phyloP scores from a whole-genome alignment of 2,888 invertebrate species.

The Brachypterus glaber region DNA sequence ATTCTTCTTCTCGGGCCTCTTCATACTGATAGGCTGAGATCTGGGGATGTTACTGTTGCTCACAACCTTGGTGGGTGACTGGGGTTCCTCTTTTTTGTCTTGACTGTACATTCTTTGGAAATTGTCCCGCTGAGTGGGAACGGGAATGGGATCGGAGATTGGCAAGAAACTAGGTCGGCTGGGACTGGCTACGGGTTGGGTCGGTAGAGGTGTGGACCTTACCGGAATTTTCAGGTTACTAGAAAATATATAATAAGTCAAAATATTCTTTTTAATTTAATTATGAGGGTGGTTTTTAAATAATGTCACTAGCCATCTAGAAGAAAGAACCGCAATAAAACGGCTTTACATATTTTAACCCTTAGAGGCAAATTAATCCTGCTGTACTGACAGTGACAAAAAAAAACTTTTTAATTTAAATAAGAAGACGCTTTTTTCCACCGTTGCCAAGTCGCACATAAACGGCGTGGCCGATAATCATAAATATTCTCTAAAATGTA shows the following conservation, averaged over 20 bases:
- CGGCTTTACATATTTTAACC: too few relatives aligned
- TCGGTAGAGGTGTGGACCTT: slow-evolving; percentile 17
- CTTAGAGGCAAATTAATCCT: too few relatives aligned
- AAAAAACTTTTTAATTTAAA: too few relatives aligned
- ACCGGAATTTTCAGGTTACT: slow-evolving; percentile 17
- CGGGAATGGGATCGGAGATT: slow-evolving; percentile 68
- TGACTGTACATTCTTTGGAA: slow-evolving; percentile 41
- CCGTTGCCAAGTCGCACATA: too few relatives aligned
- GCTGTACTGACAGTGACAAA: too few relatives aligned
- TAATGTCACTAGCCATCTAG: too few relatives aligned
- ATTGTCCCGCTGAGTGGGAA: slow-evolving; percentile 55
- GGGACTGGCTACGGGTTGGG: slow-evolving; percentile 44
- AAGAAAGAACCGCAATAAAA: too few relatives aligned
- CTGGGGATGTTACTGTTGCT: slow-evolving; percentile 56
- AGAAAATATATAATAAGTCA: slow-evolving; percentile 1
- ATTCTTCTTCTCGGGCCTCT: slow-evolving; percentile 61
- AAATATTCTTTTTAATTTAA: too few relatives aligned
- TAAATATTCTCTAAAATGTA: too few relatives aligned
- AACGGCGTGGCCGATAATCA: too few relatives aligned
- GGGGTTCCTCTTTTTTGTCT: slow-evolving; percentile 22
- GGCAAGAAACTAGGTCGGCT: slow-evolving; percentile 59
- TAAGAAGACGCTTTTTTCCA: too few relatives aligned
- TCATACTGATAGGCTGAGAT: slow-evolving; percentile 79
- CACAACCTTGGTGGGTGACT: slow-evolving; percentile 9
- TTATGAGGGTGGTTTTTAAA: too few relatives aligned